Conservation (phyloP, 1,140 invertebrate genomes). For the Scaptomyza pallida region DNA sequence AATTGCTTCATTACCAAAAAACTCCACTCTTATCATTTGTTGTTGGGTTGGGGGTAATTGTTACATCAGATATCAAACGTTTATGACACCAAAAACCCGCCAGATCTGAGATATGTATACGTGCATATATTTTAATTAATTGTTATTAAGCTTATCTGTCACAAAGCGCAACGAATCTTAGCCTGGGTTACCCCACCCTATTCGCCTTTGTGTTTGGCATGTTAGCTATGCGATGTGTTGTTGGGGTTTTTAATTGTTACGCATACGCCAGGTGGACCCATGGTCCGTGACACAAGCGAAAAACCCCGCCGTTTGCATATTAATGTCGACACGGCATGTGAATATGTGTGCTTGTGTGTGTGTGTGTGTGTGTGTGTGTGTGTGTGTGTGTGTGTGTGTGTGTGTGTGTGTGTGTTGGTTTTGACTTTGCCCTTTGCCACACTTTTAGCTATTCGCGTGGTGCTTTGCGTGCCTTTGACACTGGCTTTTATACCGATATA, state of each 20-base stretch:
- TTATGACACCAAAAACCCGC: conserved; percentile 6
- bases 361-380: conserved; percentile 2
- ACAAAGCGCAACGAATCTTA: conserved; percentile 25
- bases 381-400: conserved; percentile 1
- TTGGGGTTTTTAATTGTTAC: conserved; percentile 64
- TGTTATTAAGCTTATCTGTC: conserved; percentile 75
- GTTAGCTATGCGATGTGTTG: conserved; percentile 21
- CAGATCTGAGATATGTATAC: conserved; percentile 44
- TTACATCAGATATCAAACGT: conserved; percentile 43
- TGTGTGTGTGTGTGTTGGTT: neutral
- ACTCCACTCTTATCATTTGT: neutral
- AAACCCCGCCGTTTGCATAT: conserved; percentile 66
- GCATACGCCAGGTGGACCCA: conserved; percentile 61
- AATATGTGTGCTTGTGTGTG: neutral
- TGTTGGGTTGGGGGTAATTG: conserved; percentile 28
- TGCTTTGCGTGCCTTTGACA: conserved; percentile 45
- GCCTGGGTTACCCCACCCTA: neutral
- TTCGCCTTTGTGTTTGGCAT: conserved; percentile 11
- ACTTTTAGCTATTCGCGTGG: conserved; percentile 31
- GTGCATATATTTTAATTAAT: conserved; percentile 68
- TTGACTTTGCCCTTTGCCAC: conserved; percentile 8
- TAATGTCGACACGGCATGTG: conserved; percentile 39
- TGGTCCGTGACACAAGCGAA: neutral
- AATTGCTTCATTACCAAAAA: neutral
- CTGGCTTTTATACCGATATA: conserved; percentile 11